Evolutionary conservation across 2,797 vertebrate species (phyloP).

Genomic region (Sebastes matsubarae): DNA sequence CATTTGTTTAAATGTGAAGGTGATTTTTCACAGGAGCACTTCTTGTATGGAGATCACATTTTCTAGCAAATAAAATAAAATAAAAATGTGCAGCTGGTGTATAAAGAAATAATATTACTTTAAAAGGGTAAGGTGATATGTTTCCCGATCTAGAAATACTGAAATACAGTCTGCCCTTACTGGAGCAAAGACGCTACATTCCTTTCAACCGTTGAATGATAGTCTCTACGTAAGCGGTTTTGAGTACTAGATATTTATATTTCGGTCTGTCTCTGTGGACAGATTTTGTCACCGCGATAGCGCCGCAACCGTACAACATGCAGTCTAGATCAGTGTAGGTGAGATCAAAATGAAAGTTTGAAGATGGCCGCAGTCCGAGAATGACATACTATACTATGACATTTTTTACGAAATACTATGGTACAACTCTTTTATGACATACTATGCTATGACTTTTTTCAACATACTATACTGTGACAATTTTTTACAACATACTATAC

Average conservation of each 20-base stretch:
- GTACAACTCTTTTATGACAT: neutral
- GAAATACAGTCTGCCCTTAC: neutral
- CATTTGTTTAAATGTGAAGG: neutral
- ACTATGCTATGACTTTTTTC: no score
- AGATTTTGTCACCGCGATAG: neutral
- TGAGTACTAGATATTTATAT: neutral
- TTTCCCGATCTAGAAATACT: neutral
- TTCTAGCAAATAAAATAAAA: neutral
- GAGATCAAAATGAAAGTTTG: no score
- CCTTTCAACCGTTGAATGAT: neutral
- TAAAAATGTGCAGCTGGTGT: neutral
- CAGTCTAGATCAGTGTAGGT: no score
- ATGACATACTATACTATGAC: neutral
- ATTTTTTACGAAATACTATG: neutral
- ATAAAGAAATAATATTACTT: neutral
- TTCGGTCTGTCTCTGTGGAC: neutral
- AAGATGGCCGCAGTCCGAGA: no score
- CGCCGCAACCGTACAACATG: neutral
- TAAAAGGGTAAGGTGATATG: neutral
- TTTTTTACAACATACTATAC: no score
- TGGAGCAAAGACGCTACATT: neutral
- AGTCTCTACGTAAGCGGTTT: neutral
- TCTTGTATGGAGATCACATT: neutral
- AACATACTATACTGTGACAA: no score
- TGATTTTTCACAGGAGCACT: neutral